Percentiles rank a stretch among this genome's conserved stretches.
These are phyloP conservation scores for Torymus auratus DNA, from an alignment of 2,888 invertebrate species.

Conservation along the genomic window DNA sequence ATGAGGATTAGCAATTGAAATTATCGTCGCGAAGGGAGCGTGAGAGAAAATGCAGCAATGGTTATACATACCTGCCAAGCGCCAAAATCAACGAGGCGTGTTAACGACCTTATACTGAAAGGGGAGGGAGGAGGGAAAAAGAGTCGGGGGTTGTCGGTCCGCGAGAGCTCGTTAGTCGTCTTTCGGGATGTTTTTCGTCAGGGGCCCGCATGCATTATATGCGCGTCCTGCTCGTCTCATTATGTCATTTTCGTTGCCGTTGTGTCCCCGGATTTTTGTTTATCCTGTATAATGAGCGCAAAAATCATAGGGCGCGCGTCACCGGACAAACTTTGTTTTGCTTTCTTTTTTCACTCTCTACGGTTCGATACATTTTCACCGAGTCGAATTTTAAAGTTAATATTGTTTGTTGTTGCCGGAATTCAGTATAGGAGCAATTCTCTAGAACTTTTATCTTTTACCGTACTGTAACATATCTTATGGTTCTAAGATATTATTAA, in stretches of 20 bases:
- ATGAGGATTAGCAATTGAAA: slow-evolving; percentile 40
- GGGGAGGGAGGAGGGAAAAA: not conserved
- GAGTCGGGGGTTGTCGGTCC: not conserved
- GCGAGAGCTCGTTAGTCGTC: slow-evolving; percentile 41
- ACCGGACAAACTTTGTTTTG: not conserved
- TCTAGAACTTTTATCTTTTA: no score
- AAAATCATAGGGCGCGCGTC: slow-evolving; percentile 31
- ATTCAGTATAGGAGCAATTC: no score
- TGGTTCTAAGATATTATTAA: no score
- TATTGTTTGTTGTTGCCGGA: no score
- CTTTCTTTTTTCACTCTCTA: not conserved
- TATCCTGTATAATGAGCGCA: slow-evolving; percentile 39
- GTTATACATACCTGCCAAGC: no score
- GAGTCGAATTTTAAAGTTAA: no score
- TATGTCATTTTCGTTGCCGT: slow-evolving; percentile 50
- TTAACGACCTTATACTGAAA: slow-evolving; percentile 4
- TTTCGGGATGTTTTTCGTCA: slow-evolving; percentile 35
- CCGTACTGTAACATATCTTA: no score
- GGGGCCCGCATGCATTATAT: not conserved
- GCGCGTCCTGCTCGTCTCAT: slow-evolving; percentile 41
- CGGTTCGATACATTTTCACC: not conserved
- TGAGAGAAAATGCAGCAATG: no score
- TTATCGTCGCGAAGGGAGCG: not conserved
- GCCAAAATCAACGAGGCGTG: not conserved
- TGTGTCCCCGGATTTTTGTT: slow-evolving; percentile 33